Evolutionary conservation across 1,140 invertebrate genomes (phyloP).

Genomic region (Pogonomyrmex californicus): DNA sequence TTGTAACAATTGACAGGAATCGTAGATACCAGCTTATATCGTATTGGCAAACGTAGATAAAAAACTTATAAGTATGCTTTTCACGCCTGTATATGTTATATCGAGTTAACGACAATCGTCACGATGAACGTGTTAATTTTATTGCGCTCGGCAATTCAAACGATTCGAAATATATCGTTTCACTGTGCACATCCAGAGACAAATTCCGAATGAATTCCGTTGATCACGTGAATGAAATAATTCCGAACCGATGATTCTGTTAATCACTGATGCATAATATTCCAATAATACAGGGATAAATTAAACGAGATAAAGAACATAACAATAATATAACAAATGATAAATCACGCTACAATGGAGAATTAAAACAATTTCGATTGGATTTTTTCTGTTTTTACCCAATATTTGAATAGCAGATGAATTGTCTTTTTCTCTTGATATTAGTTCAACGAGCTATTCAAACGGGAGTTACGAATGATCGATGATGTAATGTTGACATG

Average conservation of each 20-base stretch:
- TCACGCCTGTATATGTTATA: not conserved
- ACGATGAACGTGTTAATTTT: constrained; percentile 3
- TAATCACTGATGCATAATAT: not conserved
- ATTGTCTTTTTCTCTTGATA: not conserved
- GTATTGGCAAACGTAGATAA: constrained; percentile 7
- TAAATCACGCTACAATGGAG: not conserved
- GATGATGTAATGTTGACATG: constrained; percentile 58
- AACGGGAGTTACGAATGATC: constrained; percentile 38
- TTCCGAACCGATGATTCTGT: not conserved
- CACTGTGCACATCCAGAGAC: not conserved
- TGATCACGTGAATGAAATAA: not conserved
- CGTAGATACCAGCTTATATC: not conserved
- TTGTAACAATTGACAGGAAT: not conserved
- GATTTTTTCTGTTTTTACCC: not conserved
- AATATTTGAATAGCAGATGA: constrained; percentile 4
- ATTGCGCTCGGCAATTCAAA: not conserved
- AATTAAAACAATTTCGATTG: not conserved
- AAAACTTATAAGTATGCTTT: constrained; percentile 16
- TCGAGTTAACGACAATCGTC: not conserved
- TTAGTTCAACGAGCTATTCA: not conserved
- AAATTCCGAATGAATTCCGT: not conserved
- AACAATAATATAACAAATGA: not conserved
- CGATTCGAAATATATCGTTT: not conserved
- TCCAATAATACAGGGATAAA: not conserved
- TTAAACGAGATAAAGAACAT: not conserved